Conservation (phyloP, 1,140 invertebrate species). For the Nephila pilipes region DNA sequence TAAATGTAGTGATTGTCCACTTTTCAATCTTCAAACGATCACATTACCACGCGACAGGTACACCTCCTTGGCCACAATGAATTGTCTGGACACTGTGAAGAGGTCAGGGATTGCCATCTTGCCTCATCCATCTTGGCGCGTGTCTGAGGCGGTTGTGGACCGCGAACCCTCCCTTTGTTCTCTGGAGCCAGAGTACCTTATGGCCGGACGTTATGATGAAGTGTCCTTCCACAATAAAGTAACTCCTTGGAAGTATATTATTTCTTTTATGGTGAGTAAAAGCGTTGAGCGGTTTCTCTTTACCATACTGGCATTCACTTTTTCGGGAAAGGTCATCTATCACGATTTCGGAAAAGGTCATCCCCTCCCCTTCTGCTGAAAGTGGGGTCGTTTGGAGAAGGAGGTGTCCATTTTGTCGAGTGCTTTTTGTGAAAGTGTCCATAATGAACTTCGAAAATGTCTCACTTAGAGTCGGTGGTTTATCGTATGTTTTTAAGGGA, state of each 20-base stretch:
- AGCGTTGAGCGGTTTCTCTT: background rate
- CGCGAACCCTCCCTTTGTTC: background rate
- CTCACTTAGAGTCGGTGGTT: background rate
- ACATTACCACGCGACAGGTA: background rate
- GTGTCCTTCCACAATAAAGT: slow-evolving; percentile 2
- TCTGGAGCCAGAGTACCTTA: background rate
- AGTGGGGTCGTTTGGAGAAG: background rate
- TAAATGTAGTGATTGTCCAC: background rate
- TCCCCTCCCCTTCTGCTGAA: background rate
- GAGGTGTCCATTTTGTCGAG: background rate
- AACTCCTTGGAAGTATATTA: slow-evolving; percentile 23
- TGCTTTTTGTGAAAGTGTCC: background rate
- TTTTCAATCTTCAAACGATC: background rate
- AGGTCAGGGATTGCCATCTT: slow-evolving; percentile 3
- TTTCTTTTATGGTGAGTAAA: background rate
- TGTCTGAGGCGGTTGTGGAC: slow-evolving; percentile 14
- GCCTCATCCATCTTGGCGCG: slow-evolving; percentile 62
- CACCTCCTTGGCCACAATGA: background rate
- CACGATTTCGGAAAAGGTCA: background rate
- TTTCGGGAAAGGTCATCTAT: background rate
- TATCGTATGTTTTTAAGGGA: background rate
- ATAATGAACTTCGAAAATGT: slow-evolving; percentile 5
- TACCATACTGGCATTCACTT: background rate
- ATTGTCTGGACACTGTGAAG: background rate
- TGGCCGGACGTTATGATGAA: slow-evolving; percentile 39